Base-by-base conservation (phyloP, 1,140 invertebrate species). In the Habropoda laboriosa region DNA sequence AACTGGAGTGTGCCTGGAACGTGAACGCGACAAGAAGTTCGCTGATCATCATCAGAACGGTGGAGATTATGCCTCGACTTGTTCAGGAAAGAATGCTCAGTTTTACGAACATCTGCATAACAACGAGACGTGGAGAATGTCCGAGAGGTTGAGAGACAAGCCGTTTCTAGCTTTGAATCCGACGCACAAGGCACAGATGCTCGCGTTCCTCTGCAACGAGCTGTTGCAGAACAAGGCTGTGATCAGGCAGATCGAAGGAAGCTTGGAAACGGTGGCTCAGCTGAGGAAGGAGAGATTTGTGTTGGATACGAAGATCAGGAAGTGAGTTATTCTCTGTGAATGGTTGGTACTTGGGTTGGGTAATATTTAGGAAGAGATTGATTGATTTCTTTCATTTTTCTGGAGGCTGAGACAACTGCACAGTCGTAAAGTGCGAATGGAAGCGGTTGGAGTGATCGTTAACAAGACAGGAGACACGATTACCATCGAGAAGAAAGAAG, bases 181-280 rank as follows among this genome's bases (percentile, higher is more conserved):
- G 8, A 97, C 96, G 2, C 95, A 96, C 71, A 99, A 99, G 91
- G 96, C 97, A 0, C 95, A 96, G 78, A 97, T 99, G 89, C 92
- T 99, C 42, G 97, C 96, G 4, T 98, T 97, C 92, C 94, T 99
- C 3, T 99, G 98, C 92, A 98, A 99, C 93, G 98, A 99, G 93
- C 94, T 99, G 85, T 93, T 99, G 60, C 97, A 98, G 92, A 98
- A 98, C 91, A 98, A 98, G 93, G 95, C 96, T 53, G 96, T 99
- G 81, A 94, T 97, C 82, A 94, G 95, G 18, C 96, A 97, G 92
- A 96, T 97, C 61, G 97, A 97, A 80, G 94, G 94, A 32, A 95
- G 96, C 49, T 93, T 97, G 42, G 96, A 97, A 74, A 96, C 94
- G 51, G 95, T 96, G 24, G 95, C 95, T 60, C 96, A 96, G 86